These are phyloP conservation scores for Coptotermes formosanus DNA, from an alignment of 1,140 invertebrate species.

Conservation along the genomic window DNA sequence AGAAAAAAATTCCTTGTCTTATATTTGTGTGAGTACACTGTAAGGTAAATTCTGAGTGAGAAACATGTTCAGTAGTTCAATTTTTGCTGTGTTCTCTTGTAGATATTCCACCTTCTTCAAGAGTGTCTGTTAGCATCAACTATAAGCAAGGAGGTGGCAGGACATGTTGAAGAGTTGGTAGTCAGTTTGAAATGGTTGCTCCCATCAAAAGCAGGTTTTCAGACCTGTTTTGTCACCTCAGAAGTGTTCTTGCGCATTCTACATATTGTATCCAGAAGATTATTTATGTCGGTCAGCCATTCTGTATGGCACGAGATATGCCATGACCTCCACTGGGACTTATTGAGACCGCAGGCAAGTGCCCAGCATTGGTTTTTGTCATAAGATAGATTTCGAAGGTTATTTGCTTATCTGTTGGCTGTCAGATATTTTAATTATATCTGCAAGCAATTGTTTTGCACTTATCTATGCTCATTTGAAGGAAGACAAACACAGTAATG, in stretches of 20 bases:
- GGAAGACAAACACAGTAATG: no score
- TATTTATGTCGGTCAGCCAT: not conserved
- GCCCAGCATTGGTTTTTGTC: no score
- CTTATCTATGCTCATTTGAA: no score
- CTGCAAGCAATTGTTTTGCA: no score
- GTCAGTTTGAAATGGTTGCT: not conserved
- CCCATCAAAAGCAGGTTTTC: not conserved
- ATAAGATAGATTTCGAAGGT: no score
- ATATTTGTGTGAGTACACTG: no score
- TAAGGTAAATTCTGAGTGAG: no score
- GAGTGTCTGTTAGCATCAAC: not conserved
- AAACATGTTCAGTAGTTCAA: no score
- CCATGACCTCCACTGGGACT: not conserved
- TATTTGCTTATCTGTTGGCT: no score
- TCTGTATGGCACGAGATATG: not conserved
- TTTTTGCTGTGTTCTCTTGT: not conserved
- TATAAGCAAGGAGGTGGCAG: not conserved
- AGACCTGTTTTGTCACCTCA: not conserved
- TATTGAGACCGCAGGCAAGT: not conserved
- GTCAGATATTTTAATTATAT: no score
- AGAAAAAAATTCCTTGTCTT: no score
- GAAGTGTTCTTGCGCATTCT: not conserved
- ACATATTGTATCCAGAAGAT: not conserved
- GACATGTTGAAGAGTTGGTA: not conserved
- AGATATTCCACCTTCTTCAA: not conserved